These are phyloP conservation scores for Epinotia demarniana DNA, from an alignment of 2,888 invertebrate genomes.

Conservation along the genomic window DNA sequence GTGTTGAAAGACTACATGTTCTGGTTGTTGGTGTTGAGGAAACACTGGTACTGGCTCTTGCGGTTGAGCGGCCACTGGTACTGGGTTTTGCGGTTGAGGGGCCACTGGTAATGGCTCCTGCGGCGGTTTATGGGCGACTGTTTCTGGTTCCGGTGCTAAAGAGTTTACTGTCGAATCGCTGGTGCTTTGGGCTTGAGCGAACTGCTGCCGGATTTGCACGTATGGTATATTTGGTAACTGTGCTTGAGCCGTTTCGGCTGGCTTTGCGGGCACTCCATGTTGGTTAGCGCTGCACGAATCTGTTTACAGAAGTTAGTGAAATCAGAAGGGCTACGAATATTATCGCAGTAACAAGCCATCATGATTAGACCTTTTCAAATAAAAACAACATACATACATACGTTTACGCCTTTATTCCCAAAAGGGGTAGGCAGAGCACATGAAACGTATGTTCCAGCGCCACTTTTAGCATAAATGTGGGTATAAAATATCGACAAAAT, in stretches of 20 bases:
- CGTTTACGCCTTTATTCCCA: too few relatives aligned
- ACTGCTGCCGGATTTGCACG: conserved; percentile 16
- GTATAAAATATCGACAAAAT: too few relatives aligned
- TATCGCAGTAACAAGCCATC: too few relatives aligned
- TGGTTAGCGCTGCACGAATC: conserved; percentile 25
- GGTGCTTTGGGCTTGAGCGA: neutral
- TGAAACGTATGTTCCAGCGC: too few relatives aligned
- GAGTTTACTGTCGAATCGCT: neutral
- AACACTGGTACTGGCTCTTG: neutral
- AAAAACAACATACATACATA: too few relatives aligned
- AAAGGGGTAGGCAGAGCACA: too few relatives aligned
- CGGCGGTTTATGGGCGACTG: too few relatives aligned
- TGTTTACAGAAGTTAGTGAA: neutral
- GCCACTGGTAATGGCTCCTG: neutral
- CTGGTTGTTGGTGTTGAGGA: neutral
- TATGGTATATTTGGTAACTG: neutral
- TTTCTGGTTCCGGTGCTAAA: neutral
- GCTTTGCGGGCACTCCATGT: neutral
- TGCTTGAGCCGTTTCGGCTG: neutral
- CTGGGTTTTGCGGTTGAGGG: neutral
- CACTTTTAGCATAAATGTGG: too few relatives aligned
- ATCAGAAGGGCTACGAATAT: neutral
- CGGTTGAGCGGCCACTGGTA: neutral
- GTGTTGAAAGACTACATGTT: neutral
- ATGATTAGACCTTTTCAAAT: too few relatives aligned